A percentile compares a stretch with the other conserved stretches of the same genome.
phyloP scores from a whole-genome alignment of 92 coral and sea anemone genomes.

The Pocillopora meandrina region DNA sequence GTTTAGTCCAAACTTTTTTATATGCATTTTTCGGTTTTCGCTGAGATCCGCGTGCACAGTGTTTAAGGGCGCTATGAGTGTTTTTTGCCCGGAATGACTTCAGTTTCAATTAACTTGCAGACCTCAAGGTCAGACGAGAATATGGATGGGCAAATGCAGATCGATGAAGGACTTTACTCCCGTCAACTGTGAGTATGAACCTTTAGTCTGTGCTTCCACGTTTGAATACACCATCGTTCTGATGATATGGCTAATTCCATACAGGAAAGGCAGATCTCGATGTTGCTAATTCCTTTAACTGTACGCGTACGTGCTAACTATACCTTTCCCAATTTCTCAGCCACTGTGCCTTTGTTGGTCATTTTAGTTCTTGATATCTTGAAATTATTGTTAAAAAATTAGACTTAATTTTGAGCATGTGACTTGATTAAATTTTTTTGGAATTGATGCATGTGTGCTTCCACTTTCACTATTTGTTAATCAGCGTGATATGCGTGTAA shows the following conservation, averaged over 20 bases:
- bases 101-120: constrained; percentile 9
- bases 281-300: too few species aligned
- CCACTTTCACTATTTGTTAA: not conserved
- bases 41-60: not conserved
- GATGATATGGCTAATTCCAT: not conserved
- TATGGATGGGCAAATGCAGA: constrained; percentile 84
- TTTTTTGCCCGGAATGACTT: not conserved
- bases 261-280: not conserved
- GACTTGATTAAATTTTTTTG: not conserved
- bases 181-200: constrained; percentile 86
- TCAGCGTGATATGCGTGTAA: not conserved
- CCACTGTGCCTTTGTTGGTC: too few species aligned
- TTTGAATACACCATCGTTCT: not conserved
- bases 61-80: not conserved
- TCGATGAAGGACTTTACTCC: constrained; percentile 97
- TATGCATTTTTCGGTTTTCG: not conserved
- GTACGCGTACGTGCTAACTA: too few species aligned
- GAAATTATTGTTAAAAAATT: too few species aligned
- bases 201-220: not conserved
- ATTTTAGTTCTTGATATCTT: too few species aligned
- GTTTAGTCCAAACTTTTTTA: not conserved
- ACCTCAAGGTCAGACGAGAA: constrained; percentile 56
- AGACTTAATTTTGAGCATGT: too few species aligned
- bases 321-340: too few species aligned
- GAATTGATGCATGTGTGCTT: not conserved